Percentiles rank a stretch among this genome's conserved stretches.
Conservation (phyloP, 2,797 vertebrate species). For the Hoplostethus mediterraneus region DNA sequence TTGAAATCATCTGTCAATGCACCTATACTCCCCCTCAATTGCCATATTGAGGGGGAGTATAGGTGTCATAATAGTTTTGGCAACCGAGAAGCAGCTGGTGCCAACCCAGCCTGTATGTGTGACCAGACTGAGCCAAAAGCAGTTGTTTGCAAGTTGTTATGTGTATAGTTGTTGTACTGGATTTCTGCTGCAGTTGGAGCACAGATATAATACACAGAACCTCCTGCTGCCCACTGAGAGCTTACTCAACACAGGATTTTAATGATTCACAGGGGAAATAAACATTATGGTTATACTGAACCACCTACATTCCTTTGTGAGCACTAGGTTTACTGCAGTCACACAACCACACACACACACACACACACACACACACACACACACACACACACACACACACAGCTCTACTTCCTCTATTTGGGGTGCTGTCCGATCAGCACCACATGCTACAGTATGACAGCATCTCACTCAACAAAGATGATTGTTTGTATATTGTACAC, state of each 20-base stretch:
- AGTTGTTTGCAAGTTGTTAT: conserved; percentile 54
- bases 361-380: conserved; percentile 1
- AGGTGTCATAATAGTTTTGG: conserved; percentile 20
- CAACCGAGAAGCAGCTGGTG: conserved; percentile 30
- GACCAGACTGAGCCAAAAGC: conserved; percentile 38
- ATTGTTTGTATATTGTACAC: background rate
- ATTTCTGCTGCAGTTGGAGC: conserved; percentile 27
- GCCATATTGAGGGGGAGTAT: conserved; percentile 4
- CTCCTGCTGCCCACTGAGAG: conserved; percentile 42
- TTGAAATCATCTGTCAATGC: conserved; percentile 1
- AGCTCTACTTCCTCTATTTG: background rate
- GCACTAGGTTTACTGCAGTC: conserved; percentile 31
- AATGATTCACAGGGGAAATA: conserved; percentile 50
- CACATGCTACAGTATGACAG: conserved; percentile 2
- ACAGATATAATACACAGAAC: conserved; percentile 33
- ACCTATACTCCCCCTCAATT: conserved; percentile 4
- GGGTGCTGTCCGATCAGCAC: conserved; percentile 4
- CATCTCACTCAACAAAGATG: conserved; percentile 2
- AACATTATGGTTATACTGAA: conserved; percentile 26
- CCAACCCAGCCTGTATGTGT: conserved; percentile 25
- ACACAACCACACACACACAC: conserved; percentile 20
- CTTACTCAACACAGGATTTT: conserved; percentile 63
- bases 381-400: conserved; percentile 4
- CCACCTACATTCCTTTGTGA: conserved; percentile 31
- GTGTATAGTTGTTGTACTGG: conserved; percentile 34